These are phyloP conservation scores for Xiphophorus couchianus DNA, from an alignment of 2,113 vertebrate species.

Conservation along the genomic window DNA sequence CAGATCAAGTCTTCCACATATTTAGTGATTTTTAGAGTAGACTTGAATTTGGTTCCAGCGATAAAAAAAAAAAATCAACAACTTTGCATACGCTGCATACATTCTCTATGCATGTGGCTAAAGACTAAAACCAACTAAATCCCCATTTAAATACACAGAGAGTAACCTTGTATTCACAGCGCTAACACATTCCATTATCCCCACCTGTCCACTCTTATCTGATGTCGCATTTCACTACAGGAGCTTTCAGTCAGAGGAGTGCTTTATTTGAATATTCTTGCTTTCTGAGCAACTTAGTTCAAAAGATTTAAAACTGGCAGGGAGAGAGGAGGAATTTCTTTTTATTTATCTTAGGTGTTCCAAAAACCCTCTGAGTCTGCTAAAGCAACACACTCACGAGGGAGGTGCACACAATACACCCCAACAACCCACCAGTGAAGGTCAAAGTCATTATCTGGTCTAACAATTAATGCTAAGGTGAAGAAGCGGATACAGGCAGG, in stretches of 20 bases:
- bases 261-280: not conserved
- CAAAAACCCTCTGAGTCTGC: conserved; percentile 7
- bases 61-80: no score
- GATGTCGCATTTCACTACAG: not conserved
- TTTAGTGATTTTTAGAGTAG: no score
- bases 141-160: not conserved
- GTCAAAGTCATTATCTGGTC: conserved; percentile 72
- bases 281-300: conserved; percentile 3
- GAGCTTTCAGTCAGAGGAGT: conserved; percentile 1
- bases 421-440: conserved; percentile 59
- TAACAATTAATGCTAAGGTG: conserved; percentile 70
- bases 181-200: not conserved
- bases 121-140: not conserved
- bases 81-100: not conserved
- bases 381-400: conserved; percentile 34
- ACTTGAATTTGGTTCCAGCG: no score
- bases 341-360: conserved; percentile 23
- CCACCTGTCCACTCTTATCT: not conserved
- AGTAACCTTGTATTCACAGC: not conserved
- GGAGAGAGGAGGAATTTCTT: not conserved
- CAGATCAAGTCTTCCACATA: no score
- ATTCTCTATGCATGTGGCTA: not conserved
- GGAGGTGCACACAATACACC: conserved; percentile 43
- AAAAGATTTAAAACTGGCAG: conserved; percentile 8
- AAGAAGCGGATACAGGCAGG: conserved; percentile 61